phyloP scores from a whole-genome alignment of 2,888 invertebrate genomes.

The Drepanosiphum platanoidis region DNA sequence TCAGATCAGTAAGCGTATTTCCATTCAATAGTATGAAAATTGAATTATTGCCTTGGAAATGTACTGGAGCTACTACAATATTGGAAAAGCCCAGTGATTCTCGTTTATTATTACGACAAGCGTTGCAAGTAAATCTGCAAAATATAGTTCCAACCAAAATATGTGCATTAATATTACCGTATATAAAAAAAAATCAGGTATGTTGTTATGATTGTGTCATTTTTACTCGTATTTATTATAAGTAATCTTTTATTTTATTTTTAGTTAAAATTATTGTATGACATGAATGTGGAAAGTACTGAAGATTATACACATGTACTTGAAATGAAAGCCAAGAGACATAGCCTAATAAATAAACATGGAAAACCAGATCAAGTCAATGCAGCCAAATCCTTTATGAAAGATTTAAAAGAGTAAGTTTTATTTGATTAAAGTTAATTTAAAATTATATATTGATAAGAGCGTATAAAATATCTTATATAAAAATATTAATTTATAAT shows the following conservation, averaged over 20 bases:
- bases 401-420: conserved; percentile 55
- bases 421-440: no score
- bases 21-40: conserved; percentile 56
- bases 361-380: conserved; percentile 53
- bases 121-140: conserved; percentile 51
- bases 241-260: conserved; percentile 18
- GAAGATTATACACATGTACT: conserved; percentile 56
- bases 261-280: conserved; percentile 51
- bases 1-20: conserved; percentile 33
- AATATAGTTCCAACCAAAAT: conserved; percentile 54
- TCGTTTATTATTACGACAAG: conserved; percentile 48
- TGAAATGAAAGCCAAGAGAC: conserved; percentile 52
- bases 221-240: not conserved
- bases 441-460: not conserved
- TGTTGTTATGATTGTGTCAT: not conserved
- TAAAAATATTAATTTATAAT: not conserved
- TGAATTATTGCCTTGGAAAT: conserved; percentile 55
- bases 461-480: no score
- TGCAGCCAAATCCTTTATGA: conserved; percentile 58
- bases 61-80: conserved; percentile 52
- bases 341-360: conserved; percentile 52
- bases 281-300: conserved; percentile 50
- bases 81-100: conserved; percentile 50
- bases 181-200: conserved; percentile 56
- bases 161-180: conserved; percentile 57